phyloP scores from a whole-genome alignment of 2,888 invertebrate species.

The Drosophila tripunctata region DNA sequence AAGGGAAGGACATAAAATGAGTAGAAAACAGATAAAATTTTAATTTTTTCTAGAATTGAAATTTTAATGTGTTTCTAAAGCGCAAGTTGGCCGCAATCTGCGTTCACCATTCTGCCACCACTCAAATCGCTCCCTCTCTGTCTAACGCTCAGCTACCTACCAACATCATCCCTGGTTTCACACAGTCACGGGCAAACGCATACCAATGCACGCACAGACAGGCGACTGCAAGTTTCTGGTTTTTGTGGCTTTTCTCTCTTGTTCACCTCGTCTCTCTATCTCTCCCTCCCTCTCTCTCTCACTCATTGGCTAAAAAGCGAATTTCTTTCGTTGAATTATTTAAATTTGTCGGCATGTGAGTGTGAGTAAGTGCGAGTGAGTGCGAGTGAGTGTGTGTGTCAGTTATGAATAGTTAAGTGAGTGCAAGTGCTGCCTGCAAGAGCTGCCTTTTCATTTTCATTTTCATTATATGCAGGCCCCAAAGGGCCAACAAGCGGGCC shows the following conservation, averaged over 20 bases:
- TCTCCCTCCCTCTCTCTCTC: constrained; percentile 20
- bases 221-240: constrained; percentile 61
- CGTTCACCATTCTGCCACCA: constrained; percentile 5
- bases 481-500: background rate
- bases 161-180: constrained; percentile 8
- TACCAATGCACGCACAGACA: constrained; percentile 8
- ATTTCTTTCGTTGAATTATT: constrained; percentile 67
- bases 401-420: constrained; percentile 73
- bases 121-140: background rate
- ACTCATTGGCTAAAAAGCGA: constrained; percentile 58
- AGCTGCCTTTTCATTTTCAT: constrained; percentile 41
- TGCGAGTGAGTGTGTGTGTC: constrained; percentile 30
- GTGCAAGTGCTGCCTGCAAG: constrained; percentile 54
- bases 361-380: background rate
- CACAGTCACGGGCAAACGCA: background rate
- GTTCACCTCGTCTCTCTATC: background rate
- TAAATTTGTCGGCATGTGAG: constrained; percentile 47
- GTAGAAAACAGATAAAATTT: constrained; percentile 58
- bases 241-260: constrained; percentile 54
- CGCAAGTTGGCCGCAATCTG: constrained; percentile 34
- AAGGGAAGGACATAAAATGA: background rate
- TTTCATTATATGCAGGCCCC: constrained; percentile 15
- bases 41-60: constrained; percentile 67
- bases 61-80: constrained; percentile 66
- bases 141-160: too few relatives aligned